A percentile compares a stretch with the other conserved stretches of the same genome.
phyloP scores from a whole-genome alignment of 2,888 invertebrate species.

The Thecophora atra region DNA sequence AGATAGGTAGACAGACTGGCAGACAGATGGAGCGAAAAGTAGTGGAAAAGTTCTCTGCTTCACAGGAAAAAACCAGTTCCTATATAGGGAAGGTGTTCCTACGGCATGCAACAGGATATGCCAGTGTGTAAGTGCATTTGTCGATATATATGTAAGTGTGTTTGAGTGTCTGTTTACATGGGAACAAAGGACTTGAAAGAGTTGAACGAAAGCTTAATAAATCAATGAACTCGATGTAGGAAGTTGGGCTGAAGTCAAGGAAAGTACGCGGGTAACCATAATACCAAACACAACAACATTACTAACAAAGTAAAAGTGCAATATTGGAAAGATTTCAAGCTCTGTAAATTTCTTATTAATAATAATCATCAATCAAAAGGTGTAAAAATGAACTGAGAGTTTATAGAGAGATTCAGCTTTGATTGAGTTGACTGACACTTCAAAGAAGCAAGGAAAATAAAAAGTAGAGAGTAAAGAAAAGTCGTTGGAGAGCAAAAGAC shows the following conservation, averaged over 20 bases:
- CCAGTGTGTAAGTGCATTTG: not conserved
- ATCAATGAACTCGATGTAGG: slow-evolving; percentile 15
- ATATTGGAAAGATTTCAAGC: no score
- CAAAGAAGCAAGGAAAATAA: not conserved
- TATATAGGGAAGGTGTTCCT: slow-evolving; percentile 3
- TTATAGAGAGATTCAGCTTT: no score
- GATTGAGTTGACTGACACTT: no score
- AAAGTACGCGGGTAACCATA: no score
- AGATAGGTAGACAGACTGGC: slow-evolving; percentile 2
- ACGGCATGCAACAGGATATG: not conserved
- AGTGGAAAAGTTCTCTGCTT: not conserved
- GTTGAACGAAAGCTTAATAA: not conserved
- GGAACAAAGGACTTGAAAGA: not conserved
- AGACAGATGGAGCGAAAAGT: not conserved
- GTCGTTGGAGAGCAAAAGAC: no score
- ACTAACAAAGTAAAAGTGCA: no score
- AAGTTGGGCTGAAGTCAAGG: not conserved
- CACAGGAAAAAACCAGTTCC: slow-evolving; percentile 2
- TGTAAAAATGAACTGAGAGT: no score
- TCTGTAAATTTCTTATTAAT: no score
- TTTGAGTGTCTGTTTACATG: not conserved
- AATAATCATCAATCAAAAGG: no score
- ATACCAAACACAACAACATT: no score
- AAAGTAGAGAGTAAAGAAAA: no score
- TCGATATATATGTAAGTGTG: not conserved